Evolutionary conservation across 1,140 invertebrate genomes (phyloP), one percentile per base, ranked within the genome.

Genomic region (Drosophila kanapiae): DNA sequence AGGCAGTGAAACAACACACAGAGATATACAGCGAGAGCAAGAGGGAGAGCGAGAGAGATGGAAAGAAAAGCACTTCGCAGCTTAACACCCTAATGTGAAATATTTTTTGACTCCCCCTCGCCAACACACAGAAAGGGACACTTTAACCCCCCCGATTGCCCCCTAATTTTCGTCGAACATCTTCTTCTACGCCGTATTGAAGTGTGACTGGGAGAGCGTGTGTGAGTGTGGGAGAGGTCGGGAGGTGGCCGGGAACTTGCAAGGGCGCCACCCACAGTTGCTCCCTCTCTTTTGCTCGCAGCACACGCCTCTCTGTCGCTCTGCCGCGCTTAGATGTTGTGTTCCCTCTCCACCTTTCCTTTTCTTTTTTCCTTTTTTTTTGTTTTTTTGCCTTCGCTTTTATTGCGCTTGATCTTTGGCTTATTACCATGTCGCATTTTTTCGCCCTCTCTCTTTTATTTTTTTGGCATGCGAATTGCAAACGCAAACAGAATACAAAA

Each of bases 61-160:
- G 58, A 23, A 63, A 16, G 45, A 64, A 59, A 91, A 82, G 87
- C 78, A 92, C 84, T 92, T 92, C 91, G 86, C 91, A 92, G 87
- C 91, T 92, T 92, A 92, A 92, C 91, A 92, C 91, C 82, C 91
- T 86, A 86, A 91, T 90, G 82, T 90, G 86, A 79, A 90, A 90
- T 90, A 90, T 86, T 90, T 85, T 90, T 82, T 69, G 71, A 76
- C 80, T 79, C 51, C 74, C 74, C 72, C 62, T 58, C 61, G 51
- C 40, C 48, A 16, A 13, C 23, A 16, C 35, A 27, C 62, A 68
- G 35, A 49, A 70, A 42, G 42, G 43, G 33, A 58, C 40, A 48
- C 27, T 67, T 67, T 51, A 42, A 42, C 69, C 68, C 27, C 16
- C 18, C 49, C 42, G 11, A 18, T 29, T 29, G 29, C 31, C 68